phyloP scores from a whole-genome alignment of 2,888 invertebrate genomes.

The Zaprionus obscuricornis region DNA sequence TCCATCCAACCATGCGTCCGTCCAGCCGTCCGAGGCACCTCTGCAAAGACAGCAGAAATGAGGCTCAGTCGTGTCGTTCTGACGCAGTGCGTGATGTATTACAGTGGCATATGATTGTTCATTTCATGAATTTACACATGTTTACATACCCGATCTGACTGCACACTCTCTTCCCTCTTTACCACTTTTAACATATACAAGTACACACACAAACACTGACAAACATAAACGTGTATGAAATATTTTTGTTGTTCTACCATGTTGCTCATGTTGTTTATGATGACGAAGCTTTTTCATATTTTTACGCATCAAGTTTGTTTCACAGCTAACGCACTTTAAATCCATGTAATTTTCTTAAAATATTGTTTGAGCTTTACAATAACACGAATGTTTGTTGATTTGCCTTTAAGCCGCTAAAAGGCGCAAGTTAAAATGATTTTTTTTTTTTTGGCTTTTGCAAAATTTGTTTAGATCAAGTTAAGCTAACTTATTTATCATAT shows the following conservation, averaged over 20 bases:
- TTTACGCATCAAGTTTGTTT: conserved; percentile 57
- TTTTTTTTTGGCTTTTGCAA: no score
- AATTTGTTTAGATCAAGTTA: no score
- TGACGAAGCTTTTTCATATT: conserved; percentile 62
- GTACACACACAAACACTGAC: conserved; percentile 10
- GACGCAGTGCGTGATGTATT: conserved; percentile 68
- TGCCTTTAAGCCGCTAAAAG: conserved; percentile 63
- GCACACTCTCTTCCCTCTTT: background rate
- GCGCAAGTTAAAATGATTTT: conserved; percentile 14
- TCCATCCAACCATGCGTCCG: conserved; percentile 14
- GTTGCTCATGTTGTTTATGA: conserved; percentile 54
- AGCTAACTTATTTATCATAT: no score
- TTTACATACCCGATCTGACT: conserved; percentile 57
- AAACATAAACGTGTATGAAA: no score
- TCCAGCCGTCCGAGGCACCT: conserved; percentile 10
- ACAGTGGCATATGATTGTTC: conserved; percentile 73
- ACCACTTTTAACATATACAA: conserved; percentile 6
- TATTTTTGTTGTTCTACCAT: conserved; percentile 44
- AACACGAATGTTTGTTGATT: conserved; percentile 60
- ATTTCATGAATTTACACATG: conserved; percentile 76
- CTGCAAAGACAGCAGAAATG: conserved; percentile 41
- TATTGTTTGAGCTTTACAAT: conserved; percentile 61
- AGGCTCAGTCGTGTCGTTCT: conserved; percentile 43
- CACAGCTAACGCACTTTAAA: conserved; percentile 55
- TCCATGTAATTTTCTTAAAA: conserved; percentile 74